Conservation (phyloP, 2,113 vertebrate species). For the Barbus barbus region DNA sequence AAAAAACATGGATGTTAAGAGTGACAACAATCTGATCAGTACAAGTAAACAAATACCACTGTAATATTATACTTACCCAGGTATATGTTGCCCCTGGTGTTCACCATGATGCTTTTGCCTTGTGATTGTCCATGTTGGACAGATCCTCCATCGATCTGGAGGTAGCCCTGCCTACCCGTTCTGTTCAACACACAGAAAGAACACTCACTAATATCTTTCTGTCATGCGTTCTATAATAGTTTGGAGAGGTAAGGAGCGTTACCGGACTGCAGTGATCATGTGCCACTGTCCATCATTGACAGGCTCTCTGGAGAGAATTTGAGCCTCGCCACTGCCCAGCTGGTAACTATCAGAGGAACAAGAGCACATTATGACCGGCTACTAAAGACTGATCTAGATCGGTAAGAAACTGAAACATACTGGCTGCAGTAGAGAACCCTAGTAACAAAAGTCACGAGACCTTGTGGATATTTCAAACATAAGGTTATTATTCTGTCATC, state of each 20-base stretch:
- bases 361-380: not conserved
- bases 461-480: not conserved
- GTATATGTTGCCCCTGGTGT: constrained; percentile 87
- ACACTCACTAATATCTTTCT: not conserved
- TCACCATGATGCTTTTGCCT: constrained; percentile 87
- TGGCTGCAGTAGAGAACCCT: not conserved
- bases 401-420: not conserved
- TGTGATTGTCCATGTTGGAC: constrained; percentile 78
- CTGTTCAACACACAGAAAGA: constrained; percentile 65
- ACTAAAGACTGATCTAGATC: not conserved
- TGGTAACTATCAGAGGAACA: constrained; percentile 80
- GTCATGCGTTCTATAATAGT: not conserved
- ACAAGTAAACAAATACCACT: not conserved
- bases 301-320: constrained; percentile 79
- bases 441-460: not conserved
- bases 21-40: not conserved
- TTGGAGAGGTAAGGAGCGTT: not conserved
- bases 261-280: constrained; percentile 85
- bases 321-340: constrained; percentile 90
- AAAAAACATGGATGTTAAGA: no score
- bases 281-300: constrained; percentile 91
- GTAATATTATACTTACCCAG: constrained; percentile 74
- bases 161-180: constrained; percentile 81
- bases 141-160: constrained; percentile 86
- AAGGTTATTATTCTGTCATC: not conserved